These are phyloP conservation scores for Lichenostomus cassidix DNA, from an alignment of 2,113 vertebrate species.

Conservation along the genomic window DNA sequence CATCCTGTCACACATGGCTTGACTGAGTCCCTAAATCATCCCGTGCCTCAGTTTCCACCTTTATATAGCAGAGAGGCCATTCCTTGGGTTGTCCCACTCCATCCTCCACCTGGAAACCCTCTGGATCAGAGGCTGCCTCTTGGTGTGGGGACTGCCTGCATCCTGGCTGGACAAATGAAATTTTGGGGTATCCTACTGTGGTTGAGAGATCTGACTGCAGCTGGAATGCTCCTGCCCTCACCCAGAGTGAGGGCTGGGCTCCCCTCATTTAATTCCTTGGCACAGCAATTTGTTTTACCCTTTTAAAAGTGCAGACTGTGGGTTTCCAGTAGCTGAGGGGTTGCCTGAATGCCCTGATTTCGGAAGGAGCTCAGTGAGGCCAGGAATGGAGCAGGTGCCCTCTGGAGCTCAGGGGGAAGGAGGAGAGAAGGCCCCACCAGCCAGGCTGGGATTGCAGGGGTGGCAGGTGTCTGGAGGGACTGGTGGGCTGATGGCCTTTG, in stretches of 20 bases:
- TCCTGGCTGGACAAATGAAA: not conserved
- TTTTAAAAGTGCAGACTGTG: not conserved
- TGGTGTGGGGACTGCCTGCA: not conserved
- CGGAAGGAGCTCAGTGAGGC: not conserved
- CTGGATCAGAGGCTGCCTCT: not conserved
- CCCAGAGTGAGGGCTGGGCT: not conserved
- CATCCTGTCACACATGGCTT: not conserved
- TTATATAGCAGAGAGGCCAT: not conserved
- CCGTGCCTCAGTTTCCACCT: not conserved
- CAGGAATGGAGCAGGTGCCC: not conserved
- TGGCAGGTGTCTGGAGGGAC: not conserved
- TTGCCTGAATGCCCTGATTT: not conserved
- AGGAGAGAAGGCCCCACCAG: not conserved
- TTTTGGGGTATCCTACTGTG: fast-evolving
- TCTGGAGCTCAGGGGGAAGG: not conserved
- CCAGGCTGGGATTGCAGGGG: not conserved
- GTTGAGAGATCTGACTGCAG: not conserved
- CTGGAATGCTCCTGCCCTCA: not conserved
- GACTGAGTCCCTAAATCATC: not conserved
- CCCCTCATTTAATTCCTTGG: not conserved
- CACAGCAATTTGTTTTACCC: not conserved
- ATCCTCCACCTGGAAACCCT: not conserved
- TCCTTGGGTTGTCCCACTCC: not conserved
- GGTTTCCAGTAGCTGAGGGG: not conserved
- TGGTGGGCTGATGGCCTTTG: not conserved